phyloP scores from a whole-genome alignment of 2,888 invertebrate genomes.

The Microdon myrmicae region DNA sequence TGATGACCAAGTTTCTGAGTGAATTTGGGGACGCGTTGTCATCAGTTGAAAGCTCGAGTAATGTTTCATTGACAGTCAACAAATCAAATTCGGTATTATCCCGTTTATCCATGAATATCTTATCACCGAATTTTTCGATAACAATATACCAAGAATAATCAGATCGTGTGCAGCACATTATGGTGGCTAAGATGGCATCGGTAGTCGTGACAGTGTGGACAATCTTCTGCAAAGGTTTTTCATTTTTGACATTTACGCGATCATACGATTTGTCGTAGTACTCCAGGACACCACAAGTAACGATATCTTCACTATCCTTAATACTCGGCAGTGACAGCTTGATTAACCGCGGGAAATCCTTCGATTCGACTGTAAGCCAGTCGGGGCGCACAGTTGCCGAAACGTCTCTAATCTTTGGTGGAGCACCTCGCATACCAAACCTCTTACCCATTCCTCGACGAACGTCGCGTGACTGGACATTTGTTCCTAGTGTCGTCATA shows the following conservation, averaged over 20 bases:
- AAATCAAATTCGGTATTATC: constrained; percentile 98
- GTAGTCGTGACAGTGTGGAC: constrained; percentile 97
- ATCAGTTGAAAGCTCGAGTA: constrained; percentile 94
- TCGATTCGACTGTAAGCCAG: constrained; percentile 96
- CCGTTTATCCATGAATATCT: constrained; percentile 96
- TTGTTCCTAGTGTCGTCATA: constrained; percentile 87
- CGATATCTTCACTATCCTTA: constrained; percentile 82
- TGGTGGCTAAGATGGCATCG: constrained; percentile 95
- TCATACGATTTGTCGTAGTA: constrained; percentile 97
- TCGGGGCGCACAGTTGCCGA: constrained; percentile 95
- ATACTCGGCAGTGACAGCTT: constrained; percentile 92
- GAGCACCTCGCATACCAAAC: constrained; percentile 84
- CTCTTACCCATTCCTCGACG: constrained; percentile 81
- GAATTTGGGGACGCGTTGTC: constrained; percentile 95
- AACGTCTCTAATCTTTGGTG: constrained; percentile 93
- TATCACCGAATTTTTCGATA: constrained; percentile 91
- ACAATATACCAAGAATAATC: constrained; percentile 99
- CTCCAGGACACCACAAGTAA: constrained; percentile 91
- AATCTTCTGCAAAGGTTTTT: constrained; percentile 89
- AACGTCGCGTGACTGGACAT: constrained; percentile 79
- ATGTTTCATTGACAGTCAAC: too few relatives aligned
- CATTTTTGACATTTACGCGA: constrained; percentile 94
- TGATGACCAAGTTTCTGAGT: constrained; percentile 93
- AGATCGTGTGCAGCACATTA: constrained; percentile 98
- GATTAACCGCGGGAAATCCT: constrained; percentile 95